These are phyloP conservation scores for Astyanax mexicanus DNA, from an alignment of 2,797 vertebrate species.

Conservation along the genomic window DNA sequence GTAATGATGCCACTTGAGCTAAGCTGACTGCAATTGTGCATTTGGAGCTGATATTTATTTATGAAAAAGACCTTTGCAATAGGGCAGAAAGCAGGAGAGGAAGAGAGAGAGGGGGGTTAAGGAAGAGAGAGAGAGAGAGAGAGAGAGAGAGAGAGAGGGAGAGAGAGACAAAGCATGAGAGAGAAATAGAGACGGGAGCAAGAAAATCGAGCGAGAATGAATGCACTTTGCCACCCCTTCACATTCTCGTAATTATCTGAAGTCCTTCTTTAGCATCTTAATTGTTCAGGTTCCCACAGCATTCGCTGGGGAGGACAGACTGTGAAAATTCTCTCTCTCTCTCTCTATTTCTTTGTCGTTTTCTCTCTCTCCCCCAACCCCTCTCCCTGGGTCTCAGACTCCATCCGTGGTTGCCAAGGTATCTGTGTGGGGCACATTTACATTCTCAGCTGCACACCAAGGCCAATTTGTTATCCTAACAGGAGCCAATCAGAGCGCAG, in stretches of 20 bases:
- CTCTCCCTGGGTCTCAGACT: slow-evolving; percentile 38
- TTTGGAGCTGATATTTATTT: not conserved
- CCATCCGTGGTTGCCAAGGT: slow-evolving; percentile 58
- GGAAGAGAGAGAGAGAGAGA: no score
- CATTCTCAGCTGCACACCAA: slow-evolving; percentile 53
- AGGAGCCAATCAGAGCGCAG: slow-evolving; percentile 59
- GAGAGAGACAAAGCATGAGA: not conserved
- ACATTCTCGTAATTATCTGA: slow-evolving; percentile 77
- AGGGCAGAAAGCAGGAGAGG: not conserved
- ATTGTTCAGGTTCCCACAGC: slow-evolving; percentile 71
- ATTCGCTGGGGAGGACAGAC: slow-evolving; percentile 54
- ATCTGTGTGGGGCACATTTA: slow-evolving; percentile 61
- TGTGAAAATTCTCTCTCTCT: slow-evolving; percentile 54
- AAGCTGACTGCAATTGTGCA: not conserved
- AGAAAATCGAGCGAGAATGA: slow-evolving; percentile 3
- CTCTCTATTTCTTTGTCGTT: slow-evolving; percentile 54
- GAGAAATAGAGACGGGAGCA: not conserved
- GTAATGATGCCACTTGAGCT: not conserved
- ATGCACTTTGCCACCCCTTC: slow-evolving; percentile 20
- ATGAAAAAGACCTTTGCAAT: not conserved
- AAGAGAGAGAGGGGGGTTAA: not conserved
- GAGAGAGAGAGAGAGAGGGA: no score
- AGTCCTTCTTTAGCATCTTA: slow-evolving; percentile 68
- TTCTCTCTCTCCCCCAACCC: slow-evolving; percentile 63
- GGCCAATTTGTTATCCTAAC: slow-evolving; percentile 64